Percentiles rank a stretch among this genome's conserved stretches.
Conservation (phyloP, 2,113 vertebrate species). For the Pycnonotus jocosus region DNA sequence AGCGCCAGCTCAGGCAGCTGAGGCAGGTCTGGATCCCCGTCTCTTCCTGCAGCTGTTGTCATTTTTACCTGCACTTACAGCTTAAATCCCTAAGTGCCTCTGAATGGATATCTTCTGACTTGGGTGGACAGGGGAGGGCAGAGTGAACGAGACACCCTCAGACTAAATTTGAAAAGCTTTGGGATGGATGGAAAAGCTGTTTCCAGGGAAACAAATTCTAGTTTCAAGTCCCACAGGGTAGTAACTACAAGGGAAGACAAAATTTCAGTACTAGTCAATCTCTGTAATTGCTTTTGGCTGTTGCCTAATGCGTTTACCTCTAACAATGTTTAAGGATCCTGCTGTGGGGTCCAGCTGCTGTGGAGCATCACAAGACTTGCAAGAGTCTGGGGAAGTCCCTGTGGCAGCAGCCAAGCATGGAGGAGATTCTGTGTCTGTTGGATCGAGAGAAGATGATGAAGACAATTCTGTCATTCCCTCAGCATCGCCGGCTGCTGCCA, state of each 20-base stretch:
- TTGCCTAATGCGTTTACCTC: conserved; percentile 1
- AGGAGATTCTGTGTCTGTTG: conserved; percentile 85
- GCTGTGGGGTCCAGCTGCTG: conserved; percentile 88
- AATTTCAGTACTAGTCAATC: background rate
- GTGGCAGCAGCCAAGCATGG: conserved; percentile 89
- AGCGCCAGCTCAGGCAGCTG: background rate
- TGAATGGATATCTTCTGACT: background rate
- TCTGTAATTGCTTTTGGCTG: background rate
- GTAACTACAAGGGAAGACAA: background rate
- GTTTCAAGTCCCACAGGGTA: background rate
- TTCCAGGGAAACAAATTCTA: background rate
- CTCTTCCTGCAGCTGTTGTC: background rate
- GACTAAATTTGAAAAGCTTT: background rate
- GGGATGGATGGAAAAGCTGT: background rate
- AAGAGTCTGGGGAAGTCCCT: conserved; percentile 87
- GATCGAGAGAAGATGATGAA: conserved; percentile 79
- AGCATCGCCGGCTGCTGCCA: conserved; percentile 77
- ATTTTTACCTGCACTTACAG: background rate
- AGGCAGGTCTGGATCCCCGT: background rate
- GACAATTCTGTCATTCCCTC: conserved; percentile 85
- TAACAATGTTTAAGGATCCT: conserved; percentile 72
- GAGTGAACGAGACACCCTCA: background rate
- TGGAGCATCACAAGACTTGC: conserved; percentile 90
- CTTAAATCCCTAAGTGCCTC: background rate
- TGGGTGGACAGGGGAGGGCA: background rate